A percentile compares a stretch with the other conserved stretches of the same genome.
Conservation (phyloP, 1,140 invertebrate genomes). For the Aphelinus certus region DNA sequence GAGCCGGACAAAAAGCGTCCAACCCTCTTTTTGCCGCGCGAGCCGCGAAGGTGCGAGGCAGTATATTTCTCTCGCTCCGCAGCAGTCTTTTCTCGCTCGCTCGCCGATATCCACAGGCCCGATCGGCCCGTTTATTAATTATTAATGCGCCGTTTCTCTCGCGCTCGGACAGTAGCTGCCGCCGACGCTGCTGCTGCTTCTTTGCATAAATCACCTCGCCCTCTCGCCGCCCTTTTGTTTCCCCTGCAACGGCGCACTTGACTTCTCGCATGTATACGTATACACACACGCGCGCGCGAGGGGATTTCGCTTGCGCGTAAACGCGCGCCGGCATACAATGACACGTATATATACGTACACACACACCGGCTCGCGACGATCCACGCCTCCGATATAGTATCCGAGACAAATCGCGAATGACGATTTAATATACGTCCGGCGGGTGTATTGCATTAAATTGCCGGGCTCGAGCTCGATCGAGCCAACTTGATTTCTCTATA, state of each 20-base stretch:
- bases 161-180: too few species aligned
- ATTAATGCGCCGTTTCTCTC: slow-evolving; percentile 14
- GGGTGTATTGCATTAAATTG: neutral
- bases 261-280: too few species aligned
- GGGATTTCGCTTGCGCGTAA: too few species aligned
- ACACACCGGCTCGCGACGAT: neutral
- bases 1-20: neutral
- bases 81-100: neutral
- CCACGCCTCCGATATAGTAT: slow-evolving; percentile 4
- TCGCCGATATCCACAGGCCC: neutral
- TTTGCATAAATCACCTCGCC: slow-evolving; percentile 27
- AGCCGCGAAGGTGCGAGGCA: slow-evolving; percentile 11
- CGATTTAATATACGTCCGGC: slow-evolving; percentile 34
- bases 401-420: slow-evolving; percentile 34
- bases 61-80: neutral
- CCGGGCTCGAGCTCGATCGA: neutral
- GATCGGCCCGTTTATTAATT: slow-evolving; percentile 23
- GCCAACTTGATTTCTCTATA: too few species aligned
- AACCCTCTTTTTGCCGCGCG: neutral
- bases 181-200: neutral
- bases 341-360: too few species aligned
- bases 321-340: too few species aligned
- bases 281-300: too few species aligned
- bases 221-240: neutral
- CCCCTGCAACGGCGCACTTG: too few species aligned